Evolutionary conservation across 2,113 vertebrate genomes (phyloP), one percentile per base, ranked within the genome.

Genomic region (Lophura nycthemera): DNA sequence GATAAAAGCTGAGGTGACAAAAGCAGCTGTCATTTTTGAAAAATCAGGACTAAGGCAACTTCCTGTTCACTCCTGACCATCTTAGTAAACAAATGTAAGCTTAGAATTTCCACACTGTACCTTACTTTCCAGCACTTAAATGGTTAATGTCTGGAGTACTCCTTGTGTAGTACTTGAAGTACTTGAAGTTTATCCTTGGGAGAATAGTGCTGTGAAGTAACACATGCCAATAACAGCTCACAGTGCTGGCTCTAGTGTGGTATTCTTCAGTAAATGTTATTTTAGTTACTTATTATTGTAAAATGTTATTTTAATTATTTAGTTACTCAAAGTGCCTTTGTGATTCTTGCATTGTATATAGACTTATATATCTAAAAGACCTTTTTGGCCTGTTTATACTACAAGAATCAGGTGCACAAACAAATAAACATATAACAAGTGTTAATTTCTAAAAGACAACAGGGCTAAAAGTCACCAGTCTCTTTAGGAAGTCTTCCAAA

Each of bases 151-250:
- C 57, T 87, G 73, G 63, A 84, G 45, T 60, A 70, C 13, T 77
- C n/a, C 18, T 64, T 67, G 32, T 50, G 45, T 82, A 27, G 59
- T 50, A 77, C 67, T 92, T 83, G 22, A 43, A 69, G 6, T 27
- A 64, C 82, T n/a, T n/a, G n/a, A n/a, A n/a, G n/a, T 32, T 91
- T 80, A 89, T 72, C 84, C 84, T 80, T 85, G 74, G 61, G 89
- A 84, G 91, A 78, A 8, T 74, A 92, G 50, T 61, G 80, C 65
- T 61, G 65, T 64, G 61, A 70, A 64, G 50, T 71, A 85, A 66
- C n/a, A 34, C 16, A 0, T 38, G 75, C 60, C 85, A 87, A 65
- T 64, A 89, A 94, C 59, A 92, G 43, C 75, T 89, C 12, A 0
- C 0, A n/a, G 2, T 79, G 61, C 65, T 89, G 56, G 82, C 82